Evolutionary conservation across 2,888 invertebrate genomes (phyloP), one percentile per base, ranked within the genome.

Genomic region (Lasioglossum malachurum): DNA sequence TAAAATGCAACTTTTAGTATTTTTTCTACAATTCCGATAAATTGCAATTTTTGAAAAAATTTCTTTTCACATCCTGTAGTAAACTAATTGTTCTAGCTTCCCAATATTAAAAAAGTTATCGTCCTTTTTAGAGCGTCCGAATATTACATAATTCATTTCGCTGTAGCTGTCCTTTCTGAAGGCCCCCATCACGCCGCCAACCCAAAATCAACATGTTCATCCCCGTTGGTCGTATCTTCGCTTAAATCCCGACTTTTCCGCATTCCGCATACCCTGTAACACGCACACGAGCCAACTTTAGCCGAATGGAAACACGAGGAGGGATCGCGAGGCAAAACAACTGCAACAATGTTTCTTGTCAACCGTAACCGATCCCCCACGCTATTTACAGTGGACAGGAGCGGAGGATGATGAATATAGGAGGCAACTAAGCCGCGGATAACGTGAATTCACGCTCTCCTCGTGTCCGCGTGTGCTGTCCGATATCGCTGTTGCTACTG

Each of bases 311-410:
- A 84, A 74, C 35, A 69, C 38, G 38, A 38, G 38, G 35, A 67
- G 35, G 35, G 35, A 10, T 67, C 14, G 72, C 14, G 46, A 53
- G 27, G 60, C 35, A 49, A 79, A 83, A 83, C 75, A 72, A 88
- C 46, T 78, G 72, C 49, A 49, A 27, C 77, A 49, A 53, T 60
- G 78, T 27, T 38, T 49, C 35, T 75, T 77, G 86, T 46, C 83
- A 67, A 77, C 73, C 76, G 57, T 19, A 49, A 71, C 35, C 35
- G 57, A 78, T 72, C 57, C 60, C n/a, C 77, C 60, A 41, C 35
- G 49, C 79, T 73, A 75, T 85, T 88, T 83, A 83, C 67, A 35
- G 74, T 16, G 60, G 67, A 53, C 71, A 23, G 73, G 53, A 53
- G 41, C 23, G 14, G 41, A 41, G 71, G 46, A 80, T 80, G 80